Evolutionary conservation across 2,888 invertebrate genomes (phyloP).

Genomic region (Rhingia campestris): DNA sequence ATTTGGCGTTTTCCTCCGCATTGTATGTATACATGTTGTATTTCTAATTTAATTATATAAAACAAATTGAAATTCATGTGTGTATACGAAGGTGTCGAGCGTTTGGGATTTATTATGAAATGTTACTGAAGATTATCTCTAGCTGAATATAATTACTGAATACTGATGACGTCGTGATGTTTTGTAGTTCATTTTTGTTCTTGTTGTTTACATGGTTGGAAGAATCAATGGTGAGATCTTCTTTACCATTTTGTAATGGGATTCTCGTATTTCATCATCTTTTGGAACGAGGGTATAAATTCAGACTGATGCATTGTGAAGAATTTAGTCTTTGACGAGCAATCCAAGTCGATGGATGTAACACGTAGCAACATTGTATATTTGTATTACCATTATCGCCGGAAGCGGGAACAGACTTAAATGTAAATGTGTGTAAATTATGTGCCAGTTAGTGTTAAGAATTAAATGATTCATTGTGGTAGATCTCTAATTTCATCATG

Average conservation of each 20-base stretch:
- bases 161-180: slow-evolving; percentile 45
- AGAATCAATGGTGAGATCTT: no score
- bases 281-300: slow-evolving; percentile 1
- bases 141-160: neutral
- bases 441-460: neutral
- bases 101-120: slow-evolving; percentile 18
- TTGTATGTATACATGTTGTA: neutral
- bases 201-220: no score
- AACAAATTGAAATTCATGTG: neutral
- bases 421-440: slow-evolving; percentile 11
- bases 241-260: no score
- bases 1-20: neutral
- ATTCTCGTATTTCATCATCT: slow-evolving; percentile 6
- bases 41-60: slow-evolving; percentile 27
- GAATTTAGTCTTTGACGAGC: neutral
- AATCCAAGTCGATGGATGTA: slow-evolving; percentile 26
- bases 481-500: no score
- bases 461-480: neutral
- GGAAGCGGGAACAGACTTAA: neutral
- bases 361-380: slow-evolving; percentile 7
- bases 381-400: slow-evolving; percentile 14
- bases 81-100: slow-evolving; percentile 1
- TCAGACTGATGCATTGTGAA: neutral
- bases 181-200: no score
- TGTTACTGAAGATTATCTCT: slow-evolving; percentile 23